A percentile compares a stretch with the other conserved stretches of the same genome.
Conservation (phyloP, 1,140 invertebrate genomes). For the Trichonephila clavipes region DNA sequence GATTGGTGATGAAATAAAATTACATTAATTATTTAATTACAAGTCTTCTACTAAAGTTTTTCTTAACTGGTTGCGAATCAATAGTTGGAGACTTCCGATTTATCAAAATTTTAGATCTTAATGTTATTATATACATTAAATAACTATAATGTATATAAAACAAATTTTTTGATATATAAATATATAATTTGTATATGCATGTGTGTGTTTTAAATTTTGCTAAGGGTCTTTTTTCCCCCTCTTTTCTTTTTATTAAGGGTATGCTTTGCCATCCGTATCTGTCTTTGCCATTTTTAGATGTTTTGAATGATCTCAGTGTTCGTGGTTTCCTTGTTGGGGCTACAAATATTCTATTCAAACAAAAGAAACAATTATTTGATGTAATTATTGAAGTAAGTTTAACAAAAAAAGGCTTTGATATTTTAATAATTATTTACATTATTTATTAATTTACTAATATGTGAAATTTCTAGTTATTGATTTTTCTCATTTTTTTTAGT, state of each 20-base stretch:
- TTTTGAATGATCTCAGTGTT: constrained; percentile 92
- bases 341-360: constrained; percentile 98
- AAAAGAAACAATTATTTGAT: constrained; percentile 95
- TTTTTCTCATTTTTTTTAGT: not conserved
- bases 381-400: constrained; percentile 91
- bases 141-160: too few relatives aligned
- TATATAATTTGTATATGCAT: too few relatives aligned
- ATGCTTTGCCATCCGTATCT: constrained; percentile 97
- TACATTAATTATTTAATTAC: too few relatives aligned
- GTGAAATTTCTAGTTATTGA: too few relatives aligned
- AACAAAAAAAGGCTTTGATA: not conserved
- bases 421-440: not conserved
- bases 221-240: not conserved
- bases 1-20: too few relatives aligned
- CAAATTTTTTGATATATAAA: too few relatives aligned
- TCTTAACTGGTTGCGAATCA: too few relatives aligned
- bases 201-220: too few relatives aligned
- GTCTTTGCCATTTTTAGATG: constrained; percentile 96
- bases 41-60: too few relatives aligned
- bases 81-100: too few relatives aligned
- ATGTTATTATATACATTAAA: too few relatives aligned
- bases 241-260: constrained; percentile 84
- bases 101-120: too few relatives aligned
- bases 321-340: constrained; percentile 96
- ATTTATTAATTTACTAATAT: not conserved